Conservation (phyloP, 2,113 vertebrate species). For the Rhipidura dahli region DNA sequence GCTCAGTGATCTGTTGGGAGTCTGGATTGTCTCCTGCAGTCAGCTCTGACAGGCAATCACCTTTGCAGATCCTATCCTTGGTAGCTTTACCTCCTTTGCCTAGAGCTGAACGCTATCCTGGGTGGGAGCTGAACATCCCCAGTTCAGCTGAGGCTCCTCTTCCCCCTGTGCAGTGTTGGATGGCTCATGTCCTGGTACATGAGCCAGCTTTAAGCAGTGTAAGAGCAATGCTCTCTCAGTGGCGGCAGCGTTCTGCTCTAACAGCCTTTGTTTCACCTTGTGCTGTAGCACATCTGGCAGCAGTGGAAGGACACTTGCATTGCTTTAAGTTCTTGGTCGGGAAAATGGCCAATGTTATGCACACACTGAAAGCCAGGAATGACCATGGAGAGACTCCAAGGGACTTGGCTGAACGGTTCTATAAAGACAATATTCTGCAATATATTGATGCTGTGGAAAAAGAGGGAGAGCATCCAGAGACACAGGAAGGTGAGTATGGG, state of each 20-base stretch:
- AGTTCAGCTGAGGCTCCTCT: neutral
- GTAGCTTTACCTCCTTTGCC: neutral
- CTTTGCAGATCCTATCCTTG: neutral
- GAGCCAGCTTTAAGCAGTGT: neutral
- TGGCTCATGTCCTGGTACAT: neutral
- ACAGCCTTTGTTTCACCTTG: neutral
- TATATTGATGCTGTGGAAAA: constrained; percentile 67
- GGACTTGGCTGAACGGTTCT: constrained; percentile 78
- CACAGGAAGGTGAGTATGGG: constrained; percentile 70
- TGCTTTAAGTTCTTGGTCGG: constrained; percentile 79
- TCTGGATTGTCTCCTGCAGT: neutral
- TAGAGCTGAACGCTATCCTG: neutral
- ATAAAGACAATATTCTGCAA: constrained; percentile 72
- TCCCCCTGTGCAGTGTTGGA: neutral
- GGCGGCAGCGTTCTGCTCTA: neutral
- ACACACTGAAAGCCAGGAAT: constrained; percentile 74
- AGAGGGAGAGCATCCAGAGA: constrained; percentile 39
- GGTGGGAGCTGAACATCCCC: neutral
- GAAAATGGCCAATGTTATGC: constrained; percentile 51
- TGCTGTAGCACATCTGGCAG: constrained; percentile 76
- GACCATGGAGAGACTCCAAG: constrained; percentile 76
- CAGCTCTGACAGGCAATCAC: neutral
- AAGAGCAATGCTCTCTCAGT: neutral
- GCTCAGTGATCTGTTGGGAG: neutral
- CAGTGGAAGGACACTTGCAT: constrained; percentile 78